Evolutionary conservation across 2,113 vertebrate genomes (phyloP), one percentile per base, ranked within the genome.

Genomic region (Baryphthengus martii): DNA sequence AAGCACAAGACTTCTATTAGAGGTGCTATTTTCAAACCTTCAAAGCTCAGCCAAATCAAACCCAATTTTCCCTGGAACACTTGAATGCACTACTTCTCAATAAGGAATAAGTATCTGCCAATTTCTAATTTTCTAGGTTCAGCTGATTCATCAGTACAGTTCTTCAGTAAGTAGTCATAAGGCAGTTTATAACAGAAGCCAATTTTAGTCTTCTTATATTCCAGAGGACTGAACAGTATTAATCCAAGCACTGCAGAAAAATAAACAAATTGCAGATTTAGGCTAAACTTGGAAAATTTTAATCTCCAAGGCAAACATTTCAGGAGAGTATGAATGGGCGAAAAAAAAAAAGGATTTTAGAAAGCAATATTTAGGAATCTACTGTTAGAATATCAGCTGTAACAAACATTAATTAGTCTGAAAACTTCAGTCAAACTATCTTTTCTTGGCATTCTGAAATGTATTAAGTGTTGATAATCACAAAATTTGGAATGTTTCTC

Each of bases 1-100:
- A 85, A 62, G 37, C 52, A 82, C 29, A 89, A 33, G 28, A n/a
- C 13, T 11, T 52, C 71, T 82, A 79, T 88, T 49, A 96, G 58
- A 85, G 26, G 33, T 89, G 33, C 35, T 89, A 73, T 88, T 94
- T 93, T 96, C 91, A 88, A 91, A 80, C n/a, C 11, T 83, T 62
- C 59, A 50, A 31, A 89, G 35, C 42, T 95, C 68, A 93, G 78
- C 37, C 31, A 59, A 88, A 90, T 74, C 59, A 95, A 93, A 91
- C 49, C 26, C 20, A 70, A 17, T 83, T 91, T 91, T 86, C 50
- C 50, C 49, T 63, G 50, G 25, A 85, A 74, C 55, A 70, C 59
- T 79, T 66, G 55, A 94, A 66, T 80, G 61, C 13, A n/a, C 29
- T 80, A 11, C 23, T 79, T 88, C 88, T 96, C 72, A 93, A 63